A percentile compares a stretch with the other conserved stretches of the same genome.
phyloP scores from a whole-genome alignment of 2,797 vertebrate genomes.

The Vespertilio murinus region DNA sequence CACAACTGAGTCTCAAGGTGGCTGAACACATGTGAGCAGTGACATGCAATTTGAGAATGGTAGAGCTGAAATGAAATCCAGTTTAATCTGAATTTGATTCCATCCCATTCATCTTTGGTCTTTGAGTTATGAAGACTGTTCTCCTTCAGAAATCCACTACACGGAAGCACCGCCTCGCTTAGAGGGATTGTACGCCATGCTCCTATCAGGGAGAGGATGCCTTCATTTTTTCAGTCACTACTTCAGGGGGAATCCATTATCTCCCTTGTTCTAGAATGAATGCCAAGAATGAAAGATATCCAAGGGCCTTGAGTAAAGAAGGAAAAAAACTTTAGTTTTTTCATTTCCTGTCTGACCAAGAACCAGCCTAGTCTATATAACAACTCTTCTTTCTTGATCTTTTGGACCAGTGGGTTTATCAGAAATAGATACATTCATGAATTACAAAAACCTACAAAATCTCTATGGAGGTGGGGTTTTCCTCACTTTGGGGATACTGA shows the following conservation, averaged over 20 bases:
- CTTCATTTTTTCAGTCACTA: not conserved
- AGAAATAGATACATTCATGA: not conserved
- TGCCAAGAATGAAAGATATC: not conserved
- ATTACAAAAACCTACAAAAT: conserved; percentile 15
- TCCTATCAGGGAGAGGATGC: not conserved
- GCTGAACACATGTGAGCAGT: not conserved
- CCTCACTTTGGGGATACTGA: not conserved
- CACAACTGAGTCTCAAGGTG: not conserved
- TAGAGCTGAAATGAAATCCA: not conserved
- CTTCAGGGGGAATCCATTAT: not conserved
- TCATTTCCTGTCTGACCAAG: not conserved
- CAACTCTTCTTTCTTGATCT: not conserved
- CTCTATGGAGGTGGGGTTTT: rapidly evolving
- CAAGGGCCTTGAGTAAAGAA: not conserved
- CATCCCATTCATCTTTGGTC: not conserved
- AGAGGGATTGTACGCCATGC: not conserved
- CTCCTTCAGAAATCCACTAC: not conserved
- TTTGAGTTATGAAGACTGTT: not conserved
- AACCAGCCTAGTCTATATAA: not conserved
- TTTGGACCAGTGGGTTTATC: not conserved
- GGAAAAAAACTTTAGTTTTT: not conserved
- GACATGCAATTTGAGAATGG: not conserved
- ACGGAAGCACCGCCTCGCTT: not conserved
- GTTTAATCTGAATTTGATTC: not conserved
- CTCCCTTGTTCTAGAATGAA: not conserved